phyloP scores from a whole-genome alignment of 1,140 invertebrate species.

The Bombus consobrinus region DNA sequence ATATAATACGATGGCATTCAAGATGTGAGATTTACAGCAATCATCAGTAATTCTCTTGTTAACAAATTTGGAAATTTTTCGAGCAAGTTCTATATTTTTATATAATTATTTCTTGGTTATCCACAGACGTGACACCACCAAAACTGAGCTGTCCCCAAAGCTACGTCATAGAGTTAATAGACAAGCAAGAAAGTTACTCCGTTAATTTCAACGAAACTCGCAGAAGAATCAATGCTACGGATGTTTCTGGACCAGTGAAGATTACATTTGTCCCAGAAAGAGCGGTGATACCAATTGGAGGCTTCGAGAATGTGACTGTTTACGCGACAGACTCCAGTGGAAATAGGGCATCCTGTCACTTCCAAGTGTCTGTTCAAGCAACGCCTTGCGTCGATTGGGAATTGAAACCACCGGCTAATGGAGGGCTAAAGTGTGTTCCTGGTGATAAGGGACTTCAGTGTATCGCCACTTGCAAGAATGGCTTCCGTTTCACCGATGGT shows the following conservation, averaged over 20 bases:
- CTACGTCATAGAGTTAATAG: conserved; percentile 95
- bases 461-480: conserved; percentile 95
- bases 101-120: neutral
- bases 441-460: conserved; percentile 93
- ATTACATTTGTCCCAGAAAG: conserved; percentile 92
- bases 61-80: neutral
- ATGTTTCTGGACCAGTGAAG: conserved; percentile 94
- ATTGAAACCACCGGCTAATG: conserved; percentile 93
- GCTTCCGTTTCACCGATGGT: conserved; percentile 96
- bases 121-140: conserved; percentile 95
- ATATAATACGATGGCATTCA: too few relatives aligned
- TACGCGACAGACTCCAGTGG: conserved; percentile 94
- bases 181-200: conserved; percentile 94
- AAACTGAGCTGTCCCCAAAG: conserved; percentile 96
- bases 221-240: conserved; percentile 92
- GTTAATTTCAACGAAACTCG: conserved; percentile 97
- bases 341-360: conserved; percentile 95
- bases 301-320: conserved; percentile 97
- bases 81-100: neutral
- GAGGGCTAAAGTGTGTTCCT: conserved; percentile 93
- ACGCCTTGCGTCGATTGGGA: conserved; percentile 98
- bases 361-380: conserved; percentile 97
- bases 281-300: conserved; percentile 94
- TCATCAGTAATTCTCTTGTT: too few relatives aligned
- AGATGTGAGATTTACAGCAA: too few relatives aligned